phyloP scores from a whole-genome alignment of 1,140 invertebrate species.

The Aphidius ervi region DNA sequence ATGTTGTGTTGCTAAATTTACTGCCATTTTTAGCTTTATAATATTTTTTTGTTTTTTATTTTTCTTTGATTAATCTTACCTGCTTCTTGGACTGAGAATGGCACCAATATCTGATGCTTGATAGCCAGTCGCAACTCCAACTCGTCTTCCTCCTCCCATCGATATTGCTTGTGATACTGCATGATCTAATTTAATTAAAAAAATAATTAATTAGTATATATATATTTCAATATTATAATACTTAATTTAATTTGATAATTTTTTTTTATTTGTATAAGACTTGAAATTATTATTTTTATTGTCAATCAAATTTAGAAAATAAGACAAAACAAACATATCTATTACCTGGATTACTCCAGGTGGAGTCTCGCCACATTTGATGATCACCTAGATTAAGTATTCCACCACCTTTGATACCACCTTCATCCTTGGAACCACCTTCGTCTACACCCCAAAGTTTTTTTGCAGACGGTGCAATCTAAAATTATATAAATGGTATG shows the following conservation, averaged over 20 bases:
- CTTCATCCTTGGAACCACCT: conserved; percentile 63
- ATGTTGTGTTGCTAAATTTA: too few relatives aligned
- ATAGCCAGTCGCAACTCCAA: conserved; percentile 51
- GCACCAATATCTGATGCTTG: conserved; percentile 51
- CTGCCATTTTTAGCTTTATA: too few relatives aligned
- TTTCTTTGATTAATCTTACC: conserved; percentile 28
- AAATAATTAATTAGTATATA: not conserved
- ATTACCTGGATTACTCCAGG: conserved; percentile 79
- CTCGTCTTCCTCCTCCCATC: conserved; percentile 63
- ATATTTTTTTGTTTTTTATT: too few relatives aligned
- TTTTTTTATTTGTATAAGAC: not conserved
- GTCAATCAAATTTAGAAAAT: not conserved
- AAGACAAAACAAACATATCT: conserved; percentile 9
- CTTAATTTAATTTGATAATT: not conserved
- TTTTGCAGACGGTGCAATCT: conserved; percentile 82
- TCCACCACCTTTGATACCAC: conserved; percentile 55
- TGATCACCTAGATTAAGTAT: conserved; percentile 76
- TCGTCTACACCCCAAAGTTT: conserved; percentile 82
- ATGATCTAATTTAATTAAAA: conserved; percentile 60
- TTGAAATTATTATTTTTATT: too few relatives aligned
- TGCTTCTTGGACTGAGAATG: conserved; percentile 51
- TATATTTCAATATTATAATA: not conserved
- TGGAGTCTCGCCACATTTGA: conserved; percentile 81
- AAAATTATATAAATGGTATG: conserved; percentile 48
- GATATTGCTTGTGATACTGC: conserved; percentile 71